Conservation (phyloP, 1,140 invertebrate species). For the Drosophila kikkawai region DNA sequence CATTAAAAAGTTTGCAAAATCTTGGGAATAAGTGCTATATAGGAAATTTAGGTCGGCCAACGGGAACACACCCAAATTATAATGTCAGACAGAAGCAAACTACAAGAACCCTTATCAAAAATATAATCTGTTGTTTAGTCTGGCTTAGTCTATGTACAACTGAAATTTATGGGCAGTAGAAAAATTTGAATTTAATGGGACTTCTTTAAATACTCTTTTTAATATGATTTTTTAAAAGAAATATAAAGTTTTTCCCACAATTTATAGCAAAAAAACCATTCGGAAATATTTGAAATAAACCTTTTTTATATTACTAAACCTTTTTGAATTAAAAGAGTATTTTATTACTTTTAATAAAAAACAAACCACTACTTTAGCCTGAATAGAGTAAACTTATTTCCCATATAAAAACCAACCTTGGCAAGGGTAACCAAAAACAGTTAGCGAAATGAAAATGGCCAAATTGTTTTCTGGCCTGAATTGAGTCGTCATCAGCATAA, state of each 20-base stretch:
- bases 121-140: constrained; percentile 31
- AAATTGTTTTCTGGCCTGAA: constrained; percentile 48
- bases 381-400: neutral
- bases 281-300: neutral
- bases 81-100: constrained; percentile 9
- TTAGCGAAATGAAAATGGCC: neutral
- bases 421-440: neutral
- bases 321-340: neutral
- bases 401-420: no score
- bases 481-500: constrained; percentile 65
- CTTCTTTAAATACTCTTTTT: neutral
- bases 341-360: no score
- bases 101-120: constrained; percentile 53
- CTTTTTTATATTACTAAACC: neutral
- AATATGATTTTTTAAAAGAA: neutral
- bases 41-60: constrained; percentile 38
- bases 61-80: constrained; percentile 4
- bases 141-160: neutral
- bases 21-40: neutral
- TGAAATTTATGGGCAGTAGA: constrained; percentile 6
- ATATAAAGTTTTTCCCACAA: neutral
- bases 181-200: neutral
- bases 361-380: no score
- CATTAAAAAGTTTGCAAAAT: constrained; percentile 20
- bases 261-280: neutral